Conservation (phyloP, 2,888 invertebrate genomes). For the Idaea straminata region DNA sequence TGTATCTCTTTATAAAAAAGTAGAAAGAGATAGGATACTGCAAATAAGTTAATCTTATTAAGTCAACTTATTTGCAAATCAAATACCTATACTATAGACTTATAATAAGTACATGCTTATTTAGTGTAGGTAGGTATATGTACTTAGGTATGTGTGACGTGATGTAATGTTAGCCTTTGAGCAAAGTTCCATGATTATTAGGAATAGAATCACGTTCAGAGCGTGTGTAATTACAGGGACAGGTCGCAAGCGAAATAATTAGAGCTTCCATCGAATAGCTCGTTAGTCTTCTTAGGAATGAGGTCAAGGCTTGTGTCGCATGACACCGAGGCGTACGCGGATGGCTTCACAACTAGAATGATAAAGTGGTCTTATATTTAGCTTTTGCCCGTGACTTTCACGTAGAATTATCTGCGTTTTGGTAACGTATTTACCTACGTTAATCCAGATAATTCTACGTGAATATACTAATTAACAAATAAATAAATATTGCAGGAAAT, state of each 20-base stretch:
- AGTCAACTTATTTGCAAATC: too few relatives aligned
- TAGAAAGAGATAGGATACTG: too few relatives aligned
- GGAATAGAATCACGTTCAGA: constrained; percentile 49
- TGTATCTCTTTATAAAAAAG: too few relatives aligned
- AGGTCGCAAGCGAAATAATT: constrained; percentile 52
- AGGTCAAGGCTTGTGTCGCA: constrained; percentile 45
- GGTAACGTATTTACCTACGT: neutral
- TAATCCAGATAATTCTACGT: neutral
- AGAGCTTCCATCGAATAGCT: constrained; percentile 54
- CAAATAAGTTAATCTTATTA: too few relatives aligned
- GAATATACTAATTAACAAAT: too few relatives aligned
- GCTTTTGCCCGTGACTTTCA: neutral
- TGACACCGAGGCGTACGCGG: constrained; percentile 33
- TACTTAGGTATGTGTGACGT: constrained; percentile 4
- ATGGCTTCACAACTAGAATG: neutral
- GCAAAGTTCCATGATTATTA: constrained; percentile 26
- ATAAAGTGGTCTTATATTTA: neutral
- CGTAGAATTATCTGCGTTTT: neutral
- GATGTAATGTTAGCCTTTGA: neutral
- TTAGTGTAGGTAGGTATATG: neutral
- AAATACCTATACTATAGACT: too few relatives aligned
- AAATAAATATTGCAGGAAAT: too few relatives aligned
- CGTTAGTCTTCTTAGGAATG: constrained; percentile 51
- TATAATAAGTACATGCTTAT: neutral
- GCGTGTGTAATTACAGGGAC: constrained; percentile 55